Percentiles rank a stretch among this genome's conserved stretches.
Conservation (phyloP, 2,797 vertebrate genomes). For the Sebastes kiyomatsui region DNA sequence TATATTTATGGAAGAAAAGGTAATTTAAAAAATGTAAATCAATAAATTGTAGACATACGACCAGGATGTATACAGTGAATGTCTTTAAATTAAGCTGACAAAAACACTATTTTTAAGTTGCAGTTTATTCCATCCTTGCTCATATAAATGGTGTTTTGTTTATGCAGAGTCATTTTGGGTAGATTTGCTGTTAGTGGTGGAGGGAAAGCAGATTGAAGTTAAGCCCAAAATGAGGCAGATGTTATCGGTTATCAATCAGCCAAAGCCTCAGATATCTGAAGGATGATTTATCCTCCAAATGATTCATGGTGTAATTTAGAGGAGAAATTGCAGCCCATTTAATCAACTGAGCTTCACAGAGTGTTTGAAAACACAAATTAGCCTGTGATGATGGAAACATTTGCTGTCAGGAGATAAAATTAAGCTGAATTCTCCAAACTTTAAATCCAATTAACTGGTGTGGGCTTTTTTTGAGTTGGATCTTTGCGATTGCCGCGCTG, state of each 20-base stretch:
- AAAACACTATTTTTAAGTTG: neutral
- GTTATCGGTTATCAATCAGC: conserved; percentile 27
- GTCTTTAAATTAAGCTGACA: neutral
- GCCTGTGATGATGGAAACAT: conserved; percentile 23
- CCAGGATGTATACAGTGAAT: neutral
- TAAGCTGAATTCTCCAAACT: conserved; percentile 23
- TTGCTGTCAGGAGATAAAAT: conserved; percentile 19
- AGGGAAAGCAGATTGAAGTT: neutral
- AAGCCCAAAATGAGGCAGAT: conserved; percentile 48
- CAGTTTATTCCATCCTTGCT: neutral
- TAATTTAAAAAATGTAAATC: neutral
- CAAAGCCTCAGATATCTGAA: conserved; percentile 29
- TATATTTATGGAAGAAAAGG: no score
- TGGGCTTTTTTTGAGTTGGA: neutral
- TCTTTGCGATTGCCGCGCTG: neutral
- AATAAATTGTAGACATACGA: neutral
- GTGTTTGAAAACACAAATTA: conserved; percentile 42
- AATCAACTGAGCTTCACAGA: conserved; percentile 35
- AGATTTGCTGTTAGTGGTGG: neutral
- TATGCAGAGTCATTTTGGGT: neutral
- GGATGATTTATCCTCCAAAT: conserved; percentile 41
- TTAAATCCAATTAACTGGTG: conserved; percentile 29
- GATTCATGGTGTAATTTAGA: conserved; percentile 48
- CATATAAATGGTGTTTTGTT: neutral
- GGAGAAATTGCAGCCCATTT: conserved; percentile 22